Evolutionary conservation across 1,140 invertebrate species (phyloP), one percentile per base, ranked within the genome.

Genomic region (Hyles vespertilio): DNA sequence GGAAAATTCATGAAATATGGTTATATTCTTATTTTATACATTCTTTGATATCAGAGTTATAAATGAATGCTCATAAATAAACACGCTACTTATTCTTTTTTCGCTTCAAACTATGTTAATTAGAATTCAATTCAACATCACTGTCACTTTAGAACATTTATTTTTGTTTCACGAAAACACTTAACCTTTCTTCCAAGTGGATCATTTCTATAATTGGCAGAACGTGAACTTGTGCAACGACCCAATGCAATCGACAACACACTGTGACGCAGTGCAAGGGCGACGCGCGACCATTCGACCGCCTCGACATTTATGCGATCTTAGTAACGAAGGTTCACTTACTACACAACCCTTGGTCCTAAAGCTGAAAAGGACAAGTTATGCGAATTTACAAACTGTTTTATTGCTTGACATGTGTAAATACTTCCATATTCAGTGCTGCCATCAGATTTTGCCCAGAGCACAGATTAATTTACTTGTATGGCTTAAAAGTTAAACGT

Each of bases 301-400:
- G 57, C 72, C 63, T 76, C 59, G 51, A 44, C 44, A 22, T 11
- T 58, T 70, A 66, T 83, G 71, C 40, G 60, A 53, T 61, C 77
- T 77, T 83, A 66, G 75, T 83, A 72, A 10, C 52, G 56, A 81
- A 85, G 74, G 75, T 85, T 81, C 71, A 67, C 57, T 67, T 64
- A 64, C 58, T 61, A 72, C 58, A 72, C 70, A 83, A 81, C 81
- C 81, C 79, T 81, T 76, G 65, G 72, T 72, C 70, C 70, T 78
- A 69, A 75, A 72, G 67, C 22, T 62, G 58, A 70, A 69, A 72
- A 76, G 67, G 69, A 72, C 66, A 54, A 40, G 2, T 40, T 5
- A 5, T 40, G 36, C 8, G 4, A 5, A 40, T 40, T 22, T 10
- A 48, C 3, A n/a, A 22, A n/a, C 12, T 1, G 7, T 11, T n/a